A percentile compares a stretch with the other conserved stretches of the same genome.
Conservation (phyloP, 2,113 vertebrate genomes). For the Colinus virginianus region DNA sequence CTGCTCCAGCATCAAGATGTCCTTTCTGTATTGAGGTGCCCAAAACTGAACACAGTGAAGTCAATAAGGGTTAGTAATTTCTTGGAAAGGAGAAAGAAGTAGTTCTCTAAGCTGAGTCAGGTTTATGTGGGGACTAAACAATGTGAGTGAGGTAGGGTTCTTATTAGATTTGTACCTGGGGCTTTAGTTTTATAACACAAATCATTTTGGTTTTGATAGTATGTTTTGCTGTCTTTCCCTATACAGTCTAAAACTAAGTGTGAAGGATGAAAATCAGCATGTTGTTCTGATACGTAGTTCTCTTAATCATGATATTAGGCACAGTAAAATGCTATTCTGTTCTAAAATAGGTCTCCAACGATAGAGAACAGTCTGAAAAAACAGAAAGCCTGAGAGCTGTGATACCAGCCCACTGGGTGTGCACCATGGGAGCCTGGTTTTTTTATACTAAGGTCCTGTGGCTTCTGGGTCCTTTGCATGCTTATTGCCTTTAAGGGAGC, state of each 20-base stretch:
- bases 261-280: not conserved
- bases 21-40: too few species aligned
- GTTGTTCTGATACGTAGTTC: not conserved
- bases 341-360: not conserved
- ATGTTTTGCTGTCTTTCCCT: not conserved
- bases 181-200: not conserved
- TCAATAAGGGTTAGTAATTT: not conserved
- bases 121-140: not conserved
- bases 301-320: slow-evolving; percentile 9
- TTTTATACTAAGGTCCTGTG: not conserved
- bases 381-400: not conserved
- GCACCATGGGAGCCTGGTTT: not conserved
- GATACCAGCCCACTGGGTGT: not conserved
- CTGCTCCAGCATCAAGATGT: too few species aligned
- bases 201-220: not conserved
- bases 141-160: not conserved
- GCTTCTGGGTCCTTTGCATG: not conserved
- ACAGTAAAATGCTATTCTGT: not conserved
- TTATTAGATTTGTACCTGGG: not conserved
- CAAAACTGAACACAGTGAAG: too few species aligned
- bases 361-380: not conserved
- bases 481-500: not conserved
- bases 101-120: not conserved
- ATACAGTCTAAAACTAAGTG: not conserved
- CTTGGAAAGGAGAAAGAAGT: not conserved